Evolutionary conservation across 2,888 invertebrate genomes (phyloP).

Genomic region (Platypus cylindrus): DNA sequence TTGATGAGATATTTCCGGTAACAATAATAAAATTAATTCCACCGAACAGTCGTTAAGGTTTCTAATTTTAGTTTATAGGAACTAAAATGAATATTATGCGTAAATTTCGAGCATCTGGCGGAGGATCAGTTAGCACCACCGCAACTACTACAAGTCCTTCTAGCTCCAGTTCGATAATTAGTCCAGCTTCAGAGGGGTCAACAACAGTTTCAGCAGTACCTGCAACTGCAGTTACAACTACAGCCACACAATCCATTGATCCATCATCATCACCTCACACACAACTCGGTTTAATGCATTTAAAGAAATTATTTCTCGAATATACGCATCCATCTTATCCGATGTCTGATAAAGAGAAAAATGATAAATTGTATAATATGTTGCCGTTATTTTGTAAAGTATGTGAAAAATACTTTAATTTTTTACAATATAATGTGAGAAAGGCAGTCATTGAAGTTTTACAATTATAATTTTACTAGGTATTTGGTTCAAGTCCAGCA

Average conservation of each 20-base stretch:
- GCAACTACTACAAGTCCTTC: too few species aligned
- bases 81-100: conserved; percentile 15
- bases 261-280: conserved; percentile 59
- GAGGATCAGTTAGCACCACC: conserved; percentile 2
- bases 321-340: conserved; percentile 81
- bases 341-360: conserved; percentile 67
- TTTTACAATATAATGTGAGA: too few species aligned
- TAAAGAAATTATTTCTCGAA: conserved; percentile 91
- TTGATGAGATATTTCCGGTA: too few species aligned
- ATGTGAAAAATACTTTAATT: conserved; percentile 19
- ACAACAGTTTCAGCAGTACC: too few species aligned
- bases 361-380: conserved; percentile 94
- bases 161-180: too few species aligned
- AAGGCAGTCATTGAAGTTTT: too few species aligned
- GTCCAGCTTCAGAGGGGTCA: too few species aligned
- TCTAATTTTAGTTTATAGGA: too few species aligned
- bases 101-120: conserved; percentile 12
- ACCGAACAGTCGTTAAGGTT: too few species aligned
- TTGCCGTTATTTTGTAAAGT: conserved; percentile 96
- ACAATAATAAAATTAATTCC: too few species aligned
- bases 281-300: conserved; percentile 87
- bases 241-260: conserved; percentile 40
- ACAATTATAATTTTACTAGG: conserved; percentile 43
- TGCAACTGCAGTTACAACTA: conserved; percentile 18
- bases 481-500: conserved; percentile 86